Evolutionary conservation across 2,888 invertebrate genomes (phyloP).

Genomic region (Campaea margaritaria): DNA sequence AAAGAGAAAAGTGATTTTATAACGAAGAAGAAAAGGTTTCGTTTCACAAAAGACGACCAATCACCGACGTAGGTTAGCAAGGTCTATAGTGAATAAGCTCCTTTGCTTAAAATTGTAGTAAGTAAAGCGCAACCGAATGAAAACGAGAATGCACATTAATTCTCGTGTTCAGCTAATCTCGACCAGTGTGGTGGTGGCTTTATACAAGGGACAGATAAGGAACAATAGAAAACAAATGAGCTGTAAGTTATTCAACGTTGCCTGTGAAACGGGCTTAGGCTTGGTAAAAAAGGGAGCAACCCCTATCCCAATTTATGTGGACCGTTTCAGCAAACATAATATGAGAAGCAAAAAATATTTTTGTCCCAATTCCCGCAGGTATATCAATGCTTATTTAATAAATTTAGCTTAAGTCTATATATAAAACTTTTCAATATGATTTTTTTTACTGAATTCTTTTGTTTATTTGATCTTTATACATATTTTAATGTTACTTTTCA

Average conservation of each 20-base stretch:
- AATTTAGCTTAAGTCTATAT: background rate
- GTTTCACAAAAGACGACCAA: too few species aligned
- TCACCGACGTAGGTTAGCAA: too few species aligned
- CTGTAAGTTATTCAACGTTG: slow-evolving; percentile 68
- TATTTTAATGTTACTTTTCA: too few species aligned
- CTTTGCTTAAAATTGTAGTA: too few species aligned
- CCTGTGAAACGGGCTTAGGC: slow-evolving; percentile 50
- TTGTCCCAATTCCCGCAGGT: background rate
- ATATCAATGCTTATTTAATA: background rate
- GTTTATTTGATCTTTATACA: too few species aligned
- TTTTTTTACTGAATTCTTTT: too few species aligned
- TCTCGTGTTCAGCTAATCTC: background rate
- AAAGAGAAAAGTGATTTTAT: too few species aligned
- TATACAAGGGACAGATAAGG: slow-evolving; percentile 56
- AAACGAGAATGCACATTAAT: background rate
- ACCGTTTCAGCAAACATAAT: slow-evolving; percentile 12
- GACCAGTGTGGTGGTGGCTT: background rate
- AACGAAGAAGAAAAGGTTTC: too few species aligned
- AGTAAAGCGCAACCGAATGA: too few species aligned
- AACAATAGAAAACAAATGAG: slow-evolving; percentile 77
- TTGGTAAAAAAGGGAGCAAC: slow-evolving; percentile 14
- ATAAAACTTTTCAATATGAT: background rate
- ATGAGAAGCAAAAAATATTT: slow-evolving; percentile 1
- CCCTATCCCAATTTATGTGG: slow-evolving; percentile 15
- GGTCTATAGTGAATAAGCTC: too few species aligned